Evolutionary conservation across 2,113 vertebrate genomes (phyloP).

Genomic region (Indicator indicator): DNA sequence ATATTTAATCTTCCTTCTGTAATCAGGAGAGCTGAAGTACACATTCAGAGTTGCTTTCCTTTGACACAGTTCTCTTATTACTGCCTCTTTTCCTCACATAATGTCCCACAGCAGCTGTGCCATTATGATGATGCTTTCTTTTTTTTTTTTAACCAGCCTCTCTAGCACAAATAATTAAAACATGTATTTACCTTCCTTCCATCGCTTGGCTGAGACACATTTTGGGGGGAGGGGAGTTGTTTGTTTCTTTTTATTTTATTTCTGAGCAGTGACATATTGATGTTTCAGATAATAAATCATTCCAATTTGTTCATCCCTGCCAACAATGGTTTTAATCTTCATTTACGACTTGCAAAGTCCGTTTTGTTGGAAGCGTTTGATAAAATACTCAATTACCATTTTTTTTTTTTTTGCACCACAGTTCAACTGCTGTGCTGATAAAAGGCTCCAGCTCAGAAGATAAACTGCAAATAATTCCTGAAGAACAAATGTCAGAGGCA

Average conservation of each 20-base stretch:
- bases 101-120: constrained; percentile 76
- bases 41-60: constrained; percentile 70
- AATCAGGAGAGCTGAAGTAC: constrained; percentile 68
- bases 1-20: constrained; percentile 72
- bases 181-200: constrained; percentile 82
- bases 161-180: constrained; percentile 83
- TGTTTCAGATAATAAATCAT: constrained; percentile 86
- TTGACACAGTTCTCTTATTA: constrained; percentile 75
- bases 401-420: constrained; percentile 79
- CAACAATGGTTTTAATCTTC: constrained; percentile 88
- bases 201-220: constrained; percentile 55
- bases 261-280: constrained; percentile 81
- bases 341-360: constrained; percentile 84
- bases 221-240: constrained; percentile 27
- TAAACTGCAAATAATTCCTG: constrained; percentile 85
- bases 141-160: constrained; percentile 57
- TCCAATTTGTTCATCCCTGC: constrained; percentile 84
- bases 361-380: constrained; percentile 84
- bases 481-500: constrained; percentile 81
- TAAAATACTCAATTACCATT: constrained; percentile 88
- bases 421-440: constrained; percentile 81
- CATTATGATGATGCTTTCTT: constrained; percentile 77
- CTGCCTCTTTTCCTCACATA: constrained; percentile 77
- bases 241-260: constrained; percentile 78
- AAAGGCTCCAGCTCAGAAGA: constrained; percentile 77